phyloP scores from a whole-genome alignment of 2,888 invertebrate species.

The Pogonocherus hispidulus region DNA sequence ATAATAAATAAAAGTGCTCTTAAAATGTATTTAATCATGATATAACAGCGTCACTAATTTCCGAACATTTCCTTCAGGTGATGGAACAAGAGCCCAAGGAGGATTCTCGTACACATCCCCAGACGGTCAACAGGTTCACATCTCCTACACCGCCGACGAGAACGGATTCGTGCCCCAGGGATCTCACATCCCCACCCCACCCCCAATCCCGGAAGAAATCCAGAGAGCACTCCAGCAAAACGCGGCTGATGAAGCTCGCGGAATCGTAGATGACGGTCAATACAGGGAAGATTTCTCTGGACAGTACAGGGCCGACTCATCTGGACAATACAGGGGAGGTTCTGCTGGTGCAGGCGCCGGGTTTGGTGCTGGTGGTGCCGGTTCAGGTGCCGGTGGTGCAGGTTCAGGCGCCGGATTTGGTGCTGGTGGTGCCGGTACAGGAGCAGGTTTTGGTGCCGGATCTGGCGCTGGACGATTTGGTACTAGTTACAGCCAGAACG shows the following conservation, averaged over 20 bases:
- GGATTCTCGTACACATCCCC: slow-evolving; percentile 58
- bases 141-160: slow-evolving; percentile 72
- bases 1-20: too few species aligned
- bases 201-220: slow-evolving; percentile 74
- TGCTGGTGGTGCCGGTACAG: not conserved
- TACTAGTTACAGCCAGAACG: slow-evolving; percentile 12
- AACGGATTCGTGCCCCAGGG: slow-evolving; percentile 72
- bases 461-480: not conserved
- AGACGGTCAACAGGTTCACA: slow-evolving; percentile 56
- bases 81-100: slow-evolving; percentile 54
- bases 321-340: slow-evolving; percentile 18
- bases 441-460: not conserved
- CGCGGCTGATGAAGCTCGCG: slow-evolving; percentile 56
- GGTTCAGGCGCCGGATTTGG: too few species aligned
- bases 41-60: not conserved
- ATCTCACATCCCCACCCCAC: slow-evolving; percentile 73
- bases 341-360: not conserved
- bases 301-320: slow-evolving; percentile 40
- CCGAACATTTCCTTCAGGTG: slow-evolving; percentile 9
- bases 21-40: too few species aligned
- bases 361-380: not conserved
- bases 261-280: slow-evolving; percentile 52
- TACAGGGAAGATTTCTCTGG: slow-evolving; percentile 43
- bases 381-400: too few species aligned
- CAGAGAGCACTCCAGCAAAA: slow-evolving; percentile 62